phyloP scores from a whole-genome alignment of 2,888 invertebrate genomes.

The Hydrotaea diabolus region DNA sequence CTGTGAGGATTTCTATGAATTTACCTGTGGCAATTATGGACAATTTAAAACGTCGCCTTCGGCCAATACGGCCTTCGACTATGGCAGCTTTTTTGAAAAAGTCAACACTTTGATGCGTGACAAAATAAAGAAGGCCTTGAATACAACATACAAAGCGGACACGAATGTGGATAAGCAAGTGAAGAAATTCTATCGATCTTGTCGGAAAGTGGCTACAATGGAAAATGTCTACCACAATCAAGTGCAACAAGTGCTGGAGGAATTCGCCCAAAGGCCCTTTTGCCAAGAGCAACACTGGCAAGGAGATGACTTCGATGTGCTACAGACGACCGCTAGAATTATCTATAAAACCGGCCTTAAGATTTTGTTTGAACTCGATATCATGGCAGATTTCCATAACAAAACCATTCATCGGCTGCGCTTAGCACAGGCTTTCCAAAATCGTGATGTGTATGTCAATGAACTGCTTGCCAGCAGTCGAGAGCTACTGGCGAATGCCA shows the following conservation, averaged over 20 bases:
- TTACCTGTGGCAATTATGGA: conserved; percentile 76
- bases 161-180: conserved; percentile 46
- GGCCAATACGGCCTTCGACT: neutral
- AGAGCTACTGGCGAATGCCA: neutral
- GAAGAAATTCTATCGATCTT: conserved; percentile 66
- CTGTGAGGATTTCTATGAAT: conserved; percentile 75
- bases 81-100: conserved; percentile 71
- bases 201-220: conserved; percentile 68
- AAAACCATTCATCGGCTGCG: conserved; percentile 68
- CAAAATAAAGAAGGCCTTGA: neutral
- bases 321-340: conserved; percentile 72
- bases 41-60: conserved; percentile 67
- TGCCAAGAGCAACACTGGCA: conserved; percentile 61
- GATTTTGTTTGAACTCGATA: conserved; percentile 71
- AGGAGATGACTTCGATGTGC: conserved; percentile 73
- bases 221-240: conserved; percentile 65
- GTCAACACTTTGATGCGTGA: neutral
- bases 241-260: conserved; percentile 68
- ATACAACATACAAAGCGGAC: neutral
- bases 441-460: conserved; percentile 58
- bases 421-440: conserved; percentile 72
- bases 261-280: conserved; percentile 76
- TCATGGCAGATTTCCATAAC: conserved; percentile 67
- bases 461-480: conserved; percentile 63
- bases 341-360: conserved; percentile 73